Evolutionary conservation across 2,888 invertebrate species (phyloP), one percentile per base, ranked within the genome.

Genomic region (Ramazzottius varieornatus): DNA sequence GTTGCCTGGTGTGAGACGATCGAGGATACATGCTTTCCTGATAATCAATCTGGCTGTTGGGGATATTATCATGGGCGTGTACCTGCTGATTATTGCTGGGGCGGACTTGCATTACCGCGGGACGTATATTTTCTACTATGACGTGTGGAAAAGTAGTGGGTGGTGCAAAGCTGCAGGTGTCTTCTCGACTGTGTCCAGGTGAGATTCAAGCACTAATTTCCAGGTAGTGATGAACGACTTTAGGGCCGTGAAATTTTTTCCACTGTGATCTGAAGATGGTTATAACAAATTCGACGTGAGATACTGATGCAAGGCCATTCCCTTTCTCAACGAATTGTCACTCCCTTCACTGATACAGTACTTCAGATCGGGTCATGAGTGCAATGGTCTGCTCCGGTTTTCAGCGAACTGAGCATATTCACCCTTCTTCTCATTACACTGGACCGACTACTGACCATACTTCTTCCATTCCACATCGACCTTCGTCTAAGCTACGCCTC

Each of bases 1-100:
- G 32, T 68, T 72, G 34, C 64, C 33, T 24, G 64, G n/a, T 32
- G 13, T 33, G 32, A 16, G 13, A 24, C 33, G 29, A 24, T 63
- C 66, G 4, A 70, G 74, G 78, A 78, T 79, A 1, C 79, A 79
- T 70, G 78, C 76, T 4, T 75, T 76, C 67, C 71, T 76, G 63
- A 76, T 76, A 63, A 73, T 74, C 32, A 76, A 76, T 69, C 70
- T 76, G 63, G 76, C 75, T 1, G 67, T 75, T 32, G 75, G 75
- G 1, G 76, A 76, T 68, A 70, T 76, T 20, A 69, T 76, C 66
- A 76, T 76, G 76, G 75, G 76, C 20, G 72, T 73, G 32, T 76
- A 76, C 67, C 68, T 76, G 54, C 67, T 76, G 32, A 70, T 76
- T 24, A 75, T 76, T 46, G 76, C 75, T 1, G 69, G 70, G 1